Evolutionary conservation across 1,140 invertebrate genomes (phyloP).

Genomic region (Dolichoris vasculosae): DNA sequence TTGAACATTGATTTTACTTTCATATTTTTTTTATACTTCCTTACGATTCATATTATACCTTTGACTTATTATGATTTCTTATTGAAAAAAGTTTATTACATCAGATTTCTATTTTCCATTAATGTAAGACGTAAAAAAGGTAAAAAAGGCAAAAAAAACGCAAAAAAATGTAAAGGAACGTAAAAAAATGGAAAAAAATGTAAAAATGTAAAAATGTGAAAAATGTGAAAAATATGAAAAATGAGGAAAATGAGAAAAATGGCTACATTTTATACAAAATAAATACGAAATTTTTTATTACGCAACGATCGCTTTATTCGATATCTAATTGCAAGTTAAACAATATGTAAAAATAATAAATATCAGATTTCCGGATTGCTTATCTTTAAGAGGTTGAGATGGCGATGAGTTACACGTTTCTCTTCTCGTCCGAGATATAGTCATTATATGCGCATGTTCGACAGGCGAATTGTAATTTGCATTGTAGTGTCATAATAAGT

Average conservation of each 20-base stretch:
- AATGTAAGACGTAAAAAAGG: neutral
- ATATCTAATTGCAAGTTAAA: neutral
- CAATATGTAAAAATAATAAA: neutral
- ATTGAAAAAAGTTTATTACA: neutral
- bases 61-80: neutral
- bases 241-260: no score
- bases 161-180: no score
- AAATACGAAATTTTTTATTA: no score
- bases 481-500: slow-evolving; percentile 40
- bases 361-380: neutral
- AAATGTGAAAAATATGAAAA: no score
- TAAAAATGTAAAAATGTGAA: no score
- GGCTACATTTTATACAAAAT: neutral
- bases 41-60: neutral
- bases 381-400: neutral
- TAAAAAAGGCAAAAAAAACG: no score
- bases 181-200: no score
- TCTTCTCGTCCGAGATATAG: slow-evolving; percentile 21
- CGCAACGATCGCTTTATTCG: neutral
- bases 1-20: slow-evolving; percentile 17
- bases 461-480: slow-evolving; percentile 40
- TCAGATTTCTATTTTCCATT: neutral
- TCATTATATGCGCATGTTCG: slow-evolving; percentile 33
- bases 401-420: neutral
- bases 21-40: neutral